Evolutionary conservation across 1,140 invertebrate species (phyloP).

Genomic region (Mactra quadrangularis): DNA sequence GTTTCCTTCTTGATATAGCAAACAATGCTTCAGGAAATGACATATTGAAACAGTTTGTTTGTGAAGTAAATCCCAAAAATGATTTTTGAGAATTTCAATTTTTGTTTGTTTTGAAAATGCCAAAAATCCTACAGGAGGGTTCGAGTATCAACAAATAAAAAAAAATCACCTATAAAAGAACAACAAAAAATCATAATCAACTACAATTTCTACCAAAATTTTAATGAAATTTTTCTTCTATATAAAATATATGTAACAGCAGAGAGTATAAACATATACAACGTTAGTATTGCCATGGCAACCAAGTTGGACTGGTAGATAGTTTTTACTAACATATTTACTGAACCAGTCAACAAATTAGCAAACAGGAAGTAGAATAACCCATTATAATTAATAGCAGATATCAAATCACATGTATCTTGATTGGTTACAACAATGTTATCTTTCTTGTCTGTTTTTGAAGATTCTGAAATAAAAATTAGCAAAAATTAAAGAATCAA

Average conservation of each 20-base stretch:
- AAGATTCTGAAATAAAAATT: conserved; percentile 34
- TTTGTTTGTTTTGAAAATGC: too few species aligned
- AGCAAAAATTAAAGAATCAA: too few species aligned
- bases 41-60: too few species aligned
- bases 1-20: too few species aligned
- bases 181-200: too few species aligned
- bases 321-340: conserved; percentile 88
- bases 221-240: conserved; percentile 70
- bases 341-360: conserved; percentile 91
- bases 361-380: conserved; percentile 90
- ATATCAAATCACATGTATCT: conserved; percentile 63
- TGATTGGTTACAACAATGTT: background rate
- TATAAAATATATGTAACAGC: conserved; percentile 65
- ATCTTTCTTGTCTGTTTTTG: conserved; percentile 24
- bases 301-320: conserved; percentile 65
- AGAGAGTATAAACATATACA: conserved; percentile 72
- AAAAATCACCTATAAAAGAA: too few species aligned
- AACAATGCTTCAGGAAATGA: too few species aligned
- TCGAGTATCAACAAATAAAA: too few species aligned
- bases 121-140: too few species aligned
- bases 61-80: too few species aligned
- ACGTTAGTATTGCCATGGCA: conserved; percentile 67
- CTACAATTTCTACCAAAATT: conserved; percentile 69
- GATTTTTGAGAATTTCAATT: too few species aligned
- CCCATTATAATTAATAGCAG: conserved; percentile 84